These are phyloP conservation scores for Deilephila porcellus DNA, from an alignment of 2,888 invertebrate genomes.

Conservation along the genomic window DNA sequence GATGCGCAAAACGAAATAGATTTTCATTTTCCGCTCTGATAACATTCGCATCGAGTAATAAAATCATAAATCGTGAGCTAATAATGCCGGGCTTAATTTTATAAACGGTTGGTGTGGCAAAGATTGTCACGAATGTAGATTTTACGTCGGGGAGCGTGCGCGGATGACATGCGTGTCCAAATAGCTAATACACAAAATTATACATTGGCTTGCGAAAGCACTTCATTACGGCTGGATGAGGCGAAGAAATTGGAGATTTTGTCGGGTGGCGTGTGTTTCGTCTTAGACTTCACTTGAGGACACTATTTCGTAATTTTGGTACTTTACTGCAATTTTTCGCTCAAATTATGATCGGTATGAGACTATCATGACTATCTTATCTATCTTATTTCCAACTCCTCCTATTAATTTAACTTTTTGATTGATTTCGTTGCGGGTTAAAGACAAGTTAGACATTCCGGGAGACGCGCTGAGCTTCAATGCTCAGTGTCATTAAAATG, in stretches of 20 bases:
- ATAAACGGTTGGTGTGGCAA: conserved; percentile 39
- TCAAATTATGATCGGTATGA: too few species aligned
- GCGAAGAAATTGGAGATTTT: conserved; percentile 21
- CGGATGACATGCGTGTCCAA: conserved; percentile 52
- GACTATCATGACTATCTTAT: too few species aligned
- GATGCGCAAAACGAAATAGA: conserved; percentile 18
- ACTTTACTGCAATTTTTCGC: too few species aligned
- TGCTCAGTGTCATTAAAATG: too few species aligned
- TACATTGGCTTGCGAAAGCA: conserved; percentile 49
- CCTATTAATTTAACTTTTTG: too few species aligned
- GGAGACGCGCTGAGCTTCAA: too few species aligned
- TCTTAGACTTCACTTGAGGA: too few species aligned
- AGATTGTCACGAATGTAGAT: conserved; percentile 46
- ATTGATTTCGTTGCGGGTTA: too few species aligned
- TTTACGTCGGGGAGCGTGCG: conserved; percentile 47
- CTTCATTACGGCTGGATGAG: conserved; percentile 42
- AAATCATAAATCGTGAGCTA: conserved; percentile 28
- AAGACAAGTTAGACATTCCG: too few species aligned
- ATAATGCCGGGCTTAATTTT: conserved; percentile 32
- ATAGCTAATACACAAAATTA: conserved; percentile 57
- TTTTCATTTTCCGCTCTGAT: conserved; percentile 22
- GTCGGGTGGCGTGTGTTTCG: background rate
- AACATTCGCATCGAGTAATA: conserved; percentile 11
- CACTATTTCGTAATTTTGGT: too few species aligned
- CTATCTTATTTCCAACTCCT: too few species aligned